Conservation (phyloP, 2,113 vertebrate genomes). For the Dasyprocta punctata region DNA sequence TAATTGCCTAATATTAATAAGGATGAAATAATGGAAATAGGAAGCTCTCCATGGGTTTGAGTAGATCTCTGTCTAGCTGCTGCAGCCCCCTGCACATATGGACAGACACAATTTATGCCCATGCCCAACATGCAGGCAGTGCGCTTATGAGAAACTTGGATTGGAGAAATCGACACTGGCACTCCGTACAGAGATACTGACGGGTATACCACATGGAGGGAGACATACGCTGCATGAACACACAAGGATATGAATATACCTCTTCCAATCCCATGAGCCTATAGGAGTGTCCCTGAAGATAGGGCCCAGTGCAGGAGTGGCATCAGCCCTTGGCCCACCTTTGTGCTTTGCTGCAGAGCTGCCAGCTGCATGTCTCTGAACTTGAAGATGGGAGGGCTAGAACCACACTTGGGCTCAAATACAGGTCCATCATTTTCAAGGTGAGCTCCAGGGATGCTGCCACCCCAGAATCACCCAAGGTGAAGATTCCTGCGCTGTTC, state of each 20-base stretch:
- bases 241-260: background rate
- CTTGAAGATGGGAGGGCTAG: background rate
- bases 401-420: background rate
- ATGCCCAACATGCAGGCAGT: rapidly evolving
- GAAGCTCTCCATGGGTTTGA: background rate
- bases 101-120: background rate
- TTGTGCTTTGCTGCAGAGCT: background rate
- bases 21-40: constrained; percentile 75
- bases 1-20: constrained; percentile 7
- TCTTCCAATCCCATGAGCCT: background rate
- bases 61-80: background rate
- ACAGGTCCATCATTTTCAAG: background rate
- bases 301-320: background rate
- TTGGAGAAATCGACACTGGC: background rate
- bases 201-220: background rate
- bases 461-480: background rate
- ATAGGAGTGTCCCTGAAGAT: background rate
- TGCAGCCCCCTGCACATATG: background rate
- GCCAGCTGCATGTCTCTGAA: background rate
- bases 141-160: background rate
- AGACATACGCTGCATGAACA: background rate
- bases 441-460: background rate
- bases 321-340: background rate
- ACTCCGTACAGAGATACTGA: background rate
- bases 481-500: background rate